Base-by-base conservation (phyloP, 2,888 invertebrate genomes). In the Anoncus sp. region DNA sequence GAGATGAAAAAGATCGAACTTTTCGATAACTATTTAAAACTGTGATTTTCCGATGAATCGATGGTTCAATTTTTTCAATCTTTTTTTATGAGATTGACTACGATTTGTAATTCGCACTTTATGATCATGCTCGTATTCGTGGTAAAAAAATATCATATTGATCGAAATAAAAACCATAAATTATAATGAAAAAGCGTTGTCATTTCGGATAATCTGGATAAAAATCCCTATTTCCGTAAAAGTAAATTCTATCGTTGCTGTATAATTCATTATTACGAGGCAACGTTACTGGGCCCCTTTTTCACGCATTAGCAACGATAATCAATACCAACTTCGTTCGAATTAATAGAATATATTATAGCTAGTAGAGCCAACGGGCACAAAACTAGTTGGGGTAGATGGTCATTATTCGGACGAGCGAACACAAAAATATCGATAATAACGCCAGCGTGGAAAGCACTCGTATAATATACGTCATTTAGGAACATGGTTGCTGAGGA, bases 371-470 rank as follows among this genome's bases (percentile, higher is more conserved):
- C 18, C 9, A 14, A 69, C 1, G 7, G 18, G 57, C 63, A 18
- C n/a, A 22, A 35, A 53, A 62, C 45, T 40, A 57, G 6, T 47
- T 65, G 31, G 63, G 73, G 45, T 35, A 35, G 35, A 45, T 59
- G 40, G 43, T 65, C 60, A 55, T 77, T 53, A 55, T 55, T 43
- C 55, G 66, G 66, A 55, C 57, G 71, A 78, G 60, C 60, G 70
- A 66, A 57, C 47, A n/a, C 53, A 22, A 43, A 62, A 63, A 74
- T 74, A 74, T 82, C 74, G 73, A 81, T 82, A 75, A 82, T 75
- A 75, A 79, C 65, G n/a, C 38, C 14, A 70, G 31, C 24, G 53
- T 51, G 53, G 62, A 31, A 74, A 51, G 38, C 14, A 49, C 24
- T n/a, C n/a, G n/a, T n/a, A n/a, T n/a, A n/a, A n/a, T n/a, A n/a